A percentile compares a stretch with the other conserved stretches of the same genome.
Conservation (phyloP, 2,888 invertebrate genomes). For the Pherbina coryleti region DNA sequence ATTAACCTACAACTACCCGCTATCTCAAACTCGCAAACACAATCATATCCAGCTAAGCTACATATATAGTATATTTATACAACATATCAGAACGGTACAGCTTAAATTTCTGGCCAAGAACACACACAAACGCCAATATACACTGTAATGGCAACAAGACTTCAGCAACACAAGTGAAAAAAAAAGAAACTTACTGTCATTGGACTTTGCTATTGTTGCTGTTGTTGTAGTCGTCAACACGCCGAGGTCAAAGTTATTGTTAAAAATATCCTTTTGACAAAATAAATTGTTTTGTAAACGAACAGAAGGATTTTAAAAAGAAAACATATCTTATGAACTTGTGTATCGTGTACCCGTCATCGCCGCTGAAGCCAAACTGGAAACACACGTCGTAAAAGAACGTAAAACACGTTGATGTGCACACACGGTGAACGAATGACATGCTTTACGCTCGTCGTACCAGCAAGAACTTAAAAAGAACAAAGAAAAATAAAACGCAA, state of each 20-base stretch:
- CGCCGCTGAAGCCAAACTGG: background rate
- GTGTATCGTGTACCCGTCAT: background rate
- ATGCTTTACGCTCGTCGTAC: too few relatives aligned
- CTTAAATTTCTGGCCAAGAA: background rate
- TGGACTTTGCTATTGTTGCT: conserved; percentile 6
- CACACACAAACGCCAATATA: background rate
- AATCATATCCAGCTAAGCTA: too few relatives aligned
- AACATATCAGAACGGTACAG: background rate
- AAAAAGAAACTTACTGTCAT: background rate
- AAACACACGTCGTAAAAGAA: background rate
- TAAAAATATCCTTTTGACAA: conserved; percentile 12
- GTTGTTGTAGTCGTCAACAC: conserved; percentile 48
- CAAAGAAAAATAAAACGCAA: too few relatives aligned
- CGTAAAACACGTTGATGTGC: background rate
- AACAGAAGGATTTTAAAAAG: conserved; percentile 53
- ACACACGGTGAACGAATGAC: background rate
- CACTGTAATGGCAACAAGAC: background rate
- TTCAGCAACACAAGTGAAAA: background rate
- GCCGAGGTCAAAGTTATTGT: conserved; percentile 54
- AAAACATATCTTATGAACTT: background rate
- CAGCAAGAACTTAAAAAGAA: too few relatives aligned
- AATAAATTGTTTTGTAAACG: conserved; percentile 45
- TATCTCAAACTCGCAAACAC: too few relatives aligned
- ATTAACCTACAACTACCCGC: too few relatives aligned
- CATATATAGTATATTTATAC: too few relatives aligned